Evolutionary conservation across 2,113 vertebrate species (phyloP).

Genomic region (Pelecanus crispus): DNA sequence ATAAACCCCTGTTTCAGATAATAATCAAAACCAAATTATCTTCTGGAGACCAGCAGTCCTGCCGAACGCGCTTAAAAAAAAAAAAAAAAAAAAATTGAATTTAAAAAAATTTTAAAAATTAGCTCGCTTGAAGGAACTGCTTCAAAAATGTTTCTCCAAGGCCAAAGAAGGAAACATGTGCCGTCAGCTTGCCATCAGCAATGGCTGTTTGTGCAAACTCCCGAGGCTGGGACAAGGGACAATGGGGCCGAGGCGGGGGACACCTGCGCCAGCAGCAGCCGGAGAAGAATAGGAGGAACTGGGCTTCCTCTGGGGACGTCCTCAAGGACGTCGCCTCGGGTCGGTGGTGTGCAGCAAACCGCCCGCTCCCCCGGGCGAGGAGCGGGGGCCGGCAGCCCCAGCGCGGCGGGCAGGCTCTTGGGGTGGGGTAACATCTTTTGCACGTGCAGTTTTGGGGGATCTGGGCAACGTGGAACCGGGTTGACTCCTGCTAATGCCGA

Average conservation of each 20-base stretch:
- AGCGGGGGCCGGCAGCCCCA: neutral
- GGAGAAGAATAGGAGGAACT: constrained; percentile 54
- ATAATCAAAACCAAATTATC: neutral
- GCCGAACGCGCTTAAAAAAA: accelerated
- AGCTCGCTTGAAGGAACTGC: neutral
- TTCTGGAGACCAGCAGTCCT: neutral
- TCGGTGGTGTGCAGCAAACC: neutral
- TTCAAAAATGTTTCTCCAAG: neutral
- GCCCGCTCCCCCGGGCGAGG: accelerated
- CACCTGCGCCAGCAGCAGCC: neutral
- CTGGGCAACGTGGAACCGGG: accelerated
- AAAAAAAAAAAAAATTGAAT: neutral
- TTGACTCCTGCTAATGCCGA: neutral
- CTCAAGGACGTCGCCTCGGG: accelerated
- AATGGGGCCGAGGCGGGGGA: neutral
- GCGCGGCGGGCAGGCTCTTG: accelerated
- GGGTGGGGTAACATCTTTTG: accelerated
- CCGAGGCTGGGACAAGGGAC: neutral
- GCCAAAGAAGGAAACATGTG: neutral
- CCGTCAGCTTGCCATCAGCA: neutral
- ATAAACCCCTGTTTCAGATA: neutral
- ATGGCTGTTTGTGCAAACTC: neutral
- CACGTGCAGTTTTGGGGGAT: neutral
- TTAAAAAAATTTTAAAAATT: neutral
- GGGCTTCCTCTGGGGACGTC: neutral